Conservation (phyloP, 2,113 vertebrate genomes). For the Corythaeola cristata region DNA sequence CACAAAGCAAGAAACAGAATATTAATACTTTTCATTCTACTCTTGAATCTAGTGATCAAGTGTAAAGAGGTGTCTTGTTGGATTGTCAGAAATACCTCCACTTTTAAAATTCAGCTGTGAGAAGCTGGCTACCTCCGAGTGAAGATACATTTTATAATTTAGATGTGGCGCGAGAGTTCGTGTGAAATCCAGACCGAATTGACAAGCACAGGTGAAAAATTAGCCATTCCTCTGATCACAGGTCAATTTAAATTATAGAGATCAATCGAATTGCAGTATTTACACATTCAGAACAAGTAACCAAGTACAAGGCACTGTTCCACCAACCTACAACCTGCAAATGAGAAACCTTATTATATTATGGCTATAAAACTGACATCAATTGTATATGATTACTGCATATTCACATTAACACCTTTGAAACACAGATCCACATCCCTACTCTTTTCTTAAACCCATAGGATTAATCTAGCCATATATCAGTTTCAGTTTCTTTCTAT, state of each 20-base stretch:
- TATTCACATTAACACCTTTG: background rate
- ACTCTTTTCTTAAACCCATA: background rate
- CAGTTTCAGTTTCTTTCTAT: background rate
- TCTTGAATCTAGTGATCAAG: background rate
- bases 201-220: background rate
- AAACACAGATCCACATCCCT: background rate
- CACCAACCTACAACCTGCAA: background rate
- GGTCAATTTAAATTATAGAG: background rate
- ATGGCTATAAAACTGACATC: background rate
- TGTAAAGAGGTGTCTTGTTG: background rate
- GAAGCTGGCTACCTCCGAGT: background rate
- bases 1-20: background rate
- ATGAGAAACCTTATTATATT: background rate
- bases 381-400: background rate
- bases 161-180: fast-evolving
- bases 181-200: background rate
- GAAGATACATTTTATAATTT: background rate
- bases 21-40: background rate
- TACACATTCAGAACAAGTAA: background rate
- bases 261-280: background rate
- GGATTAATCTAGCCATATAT: background rate
- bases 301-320: background rate
- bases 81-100: background rate
- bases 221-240: background rate
- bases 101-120: background rate